A percentile compares a stretch with the other conserved stretches of the same genome.
phyloP scores from a whole-genome alignment of 2,113 vertebrate genomes.

The Thalassarche chlororhynchos region DNA sequence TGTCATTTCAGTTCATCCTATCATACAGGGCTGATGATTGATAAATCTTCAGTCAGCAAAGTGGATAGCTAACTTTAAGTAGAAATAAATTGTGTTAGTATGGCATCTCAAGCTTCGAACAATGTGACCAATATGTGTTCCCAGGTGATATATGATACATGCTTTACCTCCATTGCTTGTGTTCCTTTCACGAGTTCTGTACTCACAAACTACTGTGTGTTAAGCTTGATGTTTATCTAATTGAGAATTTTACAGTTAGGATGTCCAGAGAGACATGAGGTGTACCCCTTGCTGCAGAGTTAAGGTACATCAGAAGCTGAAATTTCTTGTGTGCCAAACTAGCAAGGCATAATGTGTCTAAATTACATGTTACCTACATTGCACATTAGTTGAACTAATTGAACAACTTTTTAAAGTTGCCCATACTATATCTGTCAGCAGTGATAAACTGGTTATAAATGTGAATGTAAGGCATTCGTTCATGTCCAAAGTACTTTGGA shows the following conservation, averaged over 20 bases:
- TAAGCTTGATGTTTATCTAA: neutral
- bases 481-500: neutral
- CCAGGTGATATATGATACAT: neutral
- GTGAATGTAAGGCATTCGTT: neutral
- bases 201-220: neutral
- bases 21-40: neutral
- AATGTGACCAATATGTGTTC: neutral
- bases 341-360: neutral
- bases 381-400: neutral
- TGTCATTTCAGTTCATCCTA: neutral
- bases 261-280: neutral
- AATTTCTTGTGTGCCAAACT: neutral
- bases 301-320: neutral
- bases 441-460: neutral
- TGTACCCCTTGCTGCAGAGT: neutral
- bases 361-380: neutral
- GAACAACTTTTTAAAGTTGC: neutral
- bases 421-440: accelerated
- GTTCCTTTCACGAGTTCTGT: neutral
- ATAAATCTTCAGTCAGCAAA: neutral
- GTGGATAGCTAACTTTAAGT: neutral
- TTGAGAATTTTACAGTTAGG: neutral
- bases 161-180: neutral
- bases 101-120: neutral
- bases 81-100: neutral